Conservation (phyloP, 1,140 invertebrate species). For the Dinoponera quadriceps region DNA sequence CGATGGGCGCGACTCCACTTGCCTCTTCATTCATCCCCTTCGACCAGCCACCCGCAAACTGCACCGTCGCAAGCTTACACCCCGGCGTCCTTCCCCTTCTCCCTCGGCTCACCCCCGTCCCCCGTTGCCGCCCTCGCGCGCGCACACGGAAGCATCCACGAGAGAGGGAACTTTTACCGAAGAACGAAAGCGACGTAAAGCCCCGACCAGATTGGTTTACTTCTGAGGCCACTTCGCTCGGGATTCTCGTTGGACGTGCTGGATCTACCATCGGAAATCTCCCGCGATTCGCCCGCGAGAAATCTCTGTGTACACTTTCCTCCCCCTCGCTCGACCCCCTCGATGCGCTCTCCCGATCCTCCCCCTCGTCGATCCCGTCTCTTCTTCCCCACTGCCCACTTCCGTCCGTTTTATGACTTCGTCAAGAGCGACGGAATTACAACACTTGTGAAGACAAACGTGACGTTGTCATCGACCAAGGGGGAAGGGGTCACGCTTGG, state of each 20-base stretch:
- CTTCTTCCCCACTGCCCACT: not conserved
- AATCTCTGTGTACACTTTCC: conserved; percentile 39
- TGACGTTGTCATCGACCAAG: conserved; percentile 11
- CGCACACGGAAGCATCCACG: not conserved
- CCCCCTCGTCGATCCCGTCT: not conserved
- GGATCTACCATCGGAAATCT: conserved; percentile 61
- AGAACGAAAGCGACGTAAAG: conserved; percentile 63
- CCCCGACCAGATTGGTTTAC: conserved; percentile 69
- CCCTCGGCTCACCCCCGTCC: no score
- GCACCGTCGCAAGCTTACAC: conserved; percentile 16
- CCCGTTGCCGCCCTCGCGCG: not conserved
- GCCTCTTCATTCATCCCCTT: conserved; percentile 57
- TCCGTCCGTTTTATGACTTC: conserved; percentile 11
- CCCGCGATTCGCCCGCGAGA: conserved; percentile 30
- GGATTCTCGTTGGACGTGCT: conserved; percentile 62
- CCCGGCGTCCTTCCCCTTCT: not conserved
- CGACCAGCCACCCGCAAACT: conserved; percentile 20
- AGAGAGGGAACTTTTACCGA: conserved; percentile 61
- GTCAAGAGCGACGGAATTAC: conserved; percentile 46
- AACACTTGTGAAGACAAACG: conserved; percentile 25
- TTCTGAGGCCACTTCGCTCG: conserved; percentile 61
- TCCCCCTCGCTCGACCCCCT: not conserved
- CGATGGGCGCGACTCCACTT: conserved; percentile 44
- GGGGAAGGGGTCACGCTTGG: conserved; percentile 6
- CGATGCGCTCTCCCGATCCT: not conserved